A percentile compares a stretch with the other conserved stretches of the same genome.
phyloP scores from a whole-genome alignment of 2,888 invertebrate genomes.

The Nymphalis c-album region DNA sequence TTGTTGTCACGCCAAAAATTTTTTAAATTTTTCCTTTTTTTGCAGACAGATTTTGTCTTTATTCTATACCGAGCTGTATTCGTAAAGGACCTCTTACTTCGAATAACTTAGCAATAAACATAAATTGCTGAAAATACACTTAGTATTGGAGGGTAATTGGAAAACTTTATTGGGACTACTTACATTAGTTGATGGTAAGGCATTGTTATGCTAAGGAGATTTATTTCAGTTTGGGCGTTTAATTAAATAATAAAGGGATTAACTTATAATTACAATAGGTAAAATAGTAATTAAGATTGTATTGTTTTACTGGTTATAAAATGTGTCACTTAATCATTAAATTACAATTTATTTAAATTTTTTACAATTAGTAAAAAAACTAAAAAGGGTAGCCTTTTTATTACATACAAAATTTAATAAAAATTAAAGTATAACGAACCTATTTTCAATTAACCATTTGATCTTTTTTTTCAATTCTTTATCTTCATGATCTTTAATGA shows the following conservation, averaged over 20 bases:
- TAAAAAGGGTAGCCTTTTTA: no score
- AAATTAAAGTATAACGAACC: no score
- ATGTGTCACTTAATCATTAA: background rate
- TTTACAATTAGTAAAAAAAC: no score
- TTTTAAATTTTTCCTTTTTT: no score
- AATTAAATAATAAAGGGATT: constrained; percentile 11
- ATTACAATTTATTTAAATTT: no score
- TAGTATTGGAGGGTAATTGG: constrained; percentile 36
- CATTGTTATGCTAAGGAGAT: constrained; percentile 23
- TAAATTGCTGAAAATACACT: constrained; percentile 41
- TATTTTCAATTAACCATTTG: no score
- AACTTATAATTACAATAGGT: constrained; percentile 1
- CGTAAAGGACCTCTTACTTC: constrained; percentile 27
- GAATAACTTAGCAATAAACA: constrained; percentile 39
- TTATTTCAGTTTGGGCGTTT: constrained; percentile 17
- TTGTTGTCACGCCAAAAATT: no score
- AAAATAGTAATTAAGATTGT: background rate
- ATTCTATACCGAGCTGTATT: background rate
- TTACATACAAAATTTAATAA: no score
- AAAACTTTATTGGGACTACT: constrained; percentile 40
- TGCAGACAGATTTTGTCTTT: background rate
- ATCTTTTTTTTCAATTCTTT: no score
- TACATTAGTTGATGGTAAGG: constrained; percentile 33
- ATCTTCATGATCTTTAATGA: no score
- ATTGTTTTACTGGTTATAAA: background rate